Conservation (phyloP, 23 tunicate genomes). For the Trididemnum clinides region DNA sequence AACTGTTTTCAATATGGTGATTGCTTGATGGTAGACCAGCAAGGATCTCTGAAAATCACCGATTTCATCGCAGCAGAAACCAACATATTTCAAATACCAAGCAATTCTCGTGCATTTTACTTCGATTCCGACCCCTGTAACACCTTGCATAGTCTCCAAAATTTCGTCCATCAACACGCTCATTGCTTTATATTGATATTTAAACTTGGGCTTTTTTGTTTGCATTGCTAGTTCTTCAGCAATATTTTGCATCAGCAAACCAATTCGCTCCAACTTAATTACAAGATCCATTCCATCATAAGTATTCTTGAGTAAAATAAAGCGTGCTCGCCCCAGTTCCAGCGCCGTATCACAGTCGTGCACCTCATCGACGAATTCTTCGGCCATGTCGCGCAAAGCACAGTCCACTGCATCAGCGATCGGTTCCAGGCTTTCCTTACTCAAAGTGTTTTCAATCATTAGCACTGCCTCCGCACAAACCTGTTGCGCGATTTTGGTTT, state of each 20-base stretch:
- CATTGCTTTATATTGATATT: neutral
- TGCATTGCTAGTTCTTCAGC: constrained; percentile 3
- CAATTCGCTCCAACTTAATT: neutral
- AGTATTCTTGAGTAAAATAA: neutral
- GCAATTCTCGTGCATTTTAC: constrained; percentile 17
- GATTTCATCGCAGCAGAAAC: constrained; percentile 19
- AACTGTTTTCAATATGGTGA: neutral
- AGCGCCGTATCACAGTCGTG: constrained; percentile 2
- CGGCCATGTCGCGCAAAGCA: neutral
- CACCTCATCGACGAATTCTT: neutral
- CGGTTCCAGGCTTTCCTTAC: neutral
- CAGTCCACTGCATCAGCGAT: neutral
- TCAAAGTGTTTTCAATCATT: neutral
- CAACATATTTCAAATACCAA: constrained; percentile 24
- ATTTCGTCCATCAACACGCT: neutral
- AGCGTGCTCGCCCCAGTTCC: neutral
- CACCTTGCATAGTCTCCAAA: neutral
- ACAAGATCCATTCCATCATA: neutral
- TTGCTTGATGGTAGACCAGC: neutral
- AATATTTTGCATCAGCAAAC: constrained; percentile 1
- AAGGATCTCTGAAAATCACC: constrained; percentile 5
- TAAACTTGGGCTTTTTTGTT: neutral
- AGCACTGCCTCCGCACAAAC: neutral
- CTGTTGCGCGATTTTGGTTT: neutral
- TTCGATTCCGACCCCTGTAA: neutral